Evolutionary conservation across 2,888 invertebrate species (phyloP), one percentile per base, ranked within the genome.

Genomic region (Caenorhabditis macrosperma): DNA sequence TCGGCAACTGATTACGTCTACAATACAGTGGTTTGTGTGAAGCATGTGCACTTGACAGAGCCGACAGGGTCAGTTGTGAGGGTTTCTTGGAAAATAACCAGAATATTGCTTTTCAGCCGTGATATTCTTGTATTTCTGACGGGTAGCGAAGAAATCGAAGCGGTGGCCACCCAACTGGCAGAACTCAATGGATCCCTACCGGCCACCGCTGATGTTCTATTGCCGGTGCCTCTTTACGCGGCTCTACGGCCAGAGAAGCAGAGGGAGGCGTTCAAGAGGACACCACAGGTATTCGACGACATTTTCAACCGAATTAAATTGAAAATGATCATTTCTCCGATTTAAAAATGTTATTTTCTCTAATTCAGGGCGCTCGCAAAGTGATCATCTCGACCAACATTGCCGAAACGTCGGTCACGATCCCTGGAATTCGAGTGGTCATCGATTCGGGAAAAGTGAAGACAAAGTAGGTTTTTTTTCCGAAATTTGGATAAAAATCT

Each of bases 331-430:
- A n/a, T n/a, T n/a, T n/a, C n/a, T n/a, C n/a, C n/a, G n/a, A n/a
- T n/a, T n/a, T n/a, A 33, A 55, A 30, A 33, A 30, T 28, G 2
- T 44, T 44, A n/a, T 5, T 54, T n/a, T 12, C 30, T 17, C 2
- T 9, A 20, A 26, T 59, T 26, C 44, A 72, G 71, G 85, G 82
- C 10, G 52, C 68, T 12, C 72, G 82, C 35, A 97, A 97, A 92
- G 94, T 97, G 35, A 94, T 99, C 0, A 92, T 98, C 10, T 95
- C 97, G 0, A 98, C 97, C 0, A 98, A 99, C 91, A 95, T 99
- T 67, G 97, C 98, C 0, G 98, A 99, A 91, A 96, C 98, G 0
- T 97, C 97, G 1, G 94, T 99, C n/a, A 98, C 98, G 0, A 96
- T 98, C 88, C 94, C 95, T 3, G 96, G 96, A 24, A 94, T 99